Conservation (phyloP, 2,888 invertebrate genomes). For the Rotaria sp. region DNA sequence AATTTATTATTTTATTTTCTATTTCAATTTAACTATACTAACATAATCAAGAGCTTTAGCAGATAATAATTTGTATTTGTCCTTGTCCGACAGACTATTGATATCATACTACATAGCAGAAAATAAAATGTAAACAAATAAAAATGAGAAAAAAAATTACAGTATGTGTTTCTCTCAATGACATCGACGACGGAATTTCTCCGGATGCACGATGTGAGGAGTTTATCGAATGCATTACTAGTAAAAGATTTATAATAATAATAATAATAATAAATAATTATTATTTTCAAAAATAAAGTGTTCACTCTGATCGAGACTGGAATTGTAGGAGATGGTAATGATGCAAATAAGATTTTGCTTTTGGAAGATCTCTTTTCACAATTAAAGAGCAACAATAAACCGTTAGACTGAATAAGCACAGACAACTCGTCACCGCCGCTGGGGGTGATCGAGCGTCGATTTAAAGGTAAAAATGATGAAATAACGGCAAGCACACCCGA, state of each 20-base stretch:
- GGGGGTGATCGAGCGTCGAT: conserved; percentile 7
- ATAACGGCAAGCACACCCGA: background rate
- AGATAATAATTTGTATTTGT: background rate
- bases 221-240: background rate
- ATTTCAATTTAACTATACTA: background rate
- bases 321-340: background rate
- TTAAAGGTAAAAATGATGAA: background rate
- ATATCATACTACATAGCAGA: background rate
- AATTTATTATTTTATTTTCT: background rate
- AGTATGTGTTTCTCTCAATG: conserved; percentile 10
- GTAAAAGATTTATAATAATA: too few relatives aligned
- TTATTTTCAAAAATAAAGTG: background rate
- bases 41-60: conserved; percentile 9
- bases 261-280: too few relatives aligned
- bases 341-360: background rate
- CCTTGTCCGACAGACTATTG: conserved; percentile 5
- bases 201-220: conserved; percentile 19
- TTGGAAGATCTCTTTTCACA: background rate
- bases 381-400: background rate
- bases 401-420: background rate
- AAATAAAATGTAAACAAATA: background rate
- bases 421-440: conserved; percentile 4
- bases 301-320: conserved; percentile 17
- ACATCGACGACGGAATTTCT: conserved; percentile 12
- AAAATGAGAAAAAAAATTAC: background rate